Evolutionary conservation across 2,797 vertebrate species (phyloP).

Genomic region (Australoheros facetus): DNA sequence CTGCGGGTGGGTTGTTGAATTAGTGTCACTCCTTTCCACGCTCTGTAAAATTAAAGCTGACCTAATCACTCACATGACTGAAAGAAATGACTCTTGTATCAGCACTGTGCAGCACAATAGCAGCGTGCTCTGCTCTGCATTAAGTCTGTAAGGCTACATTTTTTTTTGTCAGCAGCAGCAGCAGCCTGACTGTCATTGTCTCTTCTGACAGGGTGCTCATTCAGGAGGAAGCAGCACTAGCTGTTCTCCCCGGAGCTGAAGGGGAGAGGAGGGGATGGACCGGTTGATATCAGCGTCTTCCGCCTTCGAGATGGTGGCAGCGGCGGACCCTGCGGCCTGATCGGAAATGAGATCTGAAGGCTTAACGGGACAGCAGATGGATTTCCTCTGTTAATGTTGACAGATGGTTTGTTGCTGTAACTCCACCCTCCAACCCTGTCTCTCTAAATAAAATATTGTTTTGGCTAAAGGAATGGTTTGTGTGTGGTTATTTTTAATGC

Average conservation of each 20-base stretch:
- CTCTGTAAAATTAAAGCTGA: not conserved
- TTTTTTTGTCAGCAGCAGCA: not conserved
- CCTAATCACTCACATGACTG: conserved; percentile 15
- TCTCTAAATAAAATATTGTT: conserved; percentile 83
- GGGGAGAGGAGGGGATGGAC: conserved; percentile 74
- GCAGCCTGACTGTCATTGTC: conserved; percentile 43
- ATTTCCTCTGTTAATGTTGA: conserved; percentile 32
- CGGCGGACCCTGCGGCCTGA: conserved; percentile 24
- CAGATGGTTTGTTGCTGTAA: conserved; percentile 67
- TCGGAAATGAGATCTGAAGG: conserved; percentile 38
- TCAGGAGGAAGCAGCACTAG: conserved; percentile 87
- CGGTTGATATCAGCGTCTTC: conserved; percentile 69
- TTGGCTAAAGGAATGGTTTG: conserved; percentile 70
- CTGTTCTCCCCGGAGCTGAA: conserved; percentile 58
- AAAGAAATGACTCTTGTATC: conserved; percentile 14
- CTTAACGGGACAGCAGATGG: conserved; percentile 19
- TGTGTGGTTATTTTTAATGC: not conserved
- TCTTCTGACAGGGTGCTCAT: conserved; percentile 79
- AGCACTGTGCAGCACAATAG: conserved; percentile 39
- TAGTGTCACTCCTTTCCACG: not conserved
- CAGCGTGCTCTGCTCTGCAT: conserved; percentile 28
- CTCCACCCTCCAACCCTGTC: conserved; percentile 75
- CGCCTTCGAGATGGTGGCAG: conserved; percentile 6
- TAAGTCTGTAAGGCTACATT: conserved; percentile 30
- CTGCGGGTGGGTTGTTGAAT: not conserved